Base-by-base conservation (phyloP, 2,888 invertebrate genomes). In the Lypha dubia region DNA sequence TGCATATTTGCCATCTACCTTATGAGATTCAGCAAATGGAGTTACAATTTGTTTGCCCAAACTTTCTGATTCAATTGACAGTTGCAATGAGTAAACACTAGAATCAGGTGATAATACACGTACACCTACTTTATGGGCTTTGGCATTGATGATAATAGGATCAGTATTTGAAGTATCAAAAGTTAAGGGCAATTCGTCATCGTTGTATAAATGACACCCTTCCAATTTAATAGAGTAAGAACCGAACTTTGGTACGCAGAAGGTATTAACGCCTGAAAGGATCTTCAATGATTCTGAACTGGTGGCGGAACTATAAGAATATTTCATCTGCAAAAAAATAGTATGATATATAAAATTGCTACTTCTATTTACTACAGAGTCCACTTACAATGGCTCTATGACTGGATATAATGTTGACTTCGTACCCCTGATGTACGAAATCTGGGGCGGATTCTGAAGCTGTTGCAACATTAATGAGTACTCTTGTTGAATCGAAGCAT, bases 391-490 rank as follows among this genome's bases (percentile, higher is more conserved):
- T 92, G 3, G 95, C 94, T 28, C 94, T 93, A 90, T 97, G 97
- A 17, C 92, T 92, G 2, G 96, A 95, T 22, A 96, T 94, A 60
- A 95, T 93, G 86, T 96, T 94, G 5, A 94, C 94, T 74, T 97
- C 93, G 91, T 96, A 97, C 0, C 98, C 98, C 44, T 94, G 95
- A 90, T 98, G 97, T 28, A 93, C 90, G 90, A 98, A 97, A n/a
- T 95, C 91, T 0, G 96, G 95, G 13, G 95, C 95, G 28, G 93
- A 92, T 63, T 95, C 94, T 11, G 91, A 93, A 65, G 95, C 94
- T 44, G 94, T 93, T 13, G 95, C 94, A 11, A 97, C 94, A 53
- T 94, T 93, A 8, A 96, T 93, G 51, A 93, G 92, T 80, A 95
- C 94, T n/a, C 93, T 93, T 1, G 94, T 93, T 73, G 94, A 94